These are phyloP conservation scores for Unio pictorum DNA, from an alignment of 2,888 invertebrate species.

Conservation along the genomic window DNA sequence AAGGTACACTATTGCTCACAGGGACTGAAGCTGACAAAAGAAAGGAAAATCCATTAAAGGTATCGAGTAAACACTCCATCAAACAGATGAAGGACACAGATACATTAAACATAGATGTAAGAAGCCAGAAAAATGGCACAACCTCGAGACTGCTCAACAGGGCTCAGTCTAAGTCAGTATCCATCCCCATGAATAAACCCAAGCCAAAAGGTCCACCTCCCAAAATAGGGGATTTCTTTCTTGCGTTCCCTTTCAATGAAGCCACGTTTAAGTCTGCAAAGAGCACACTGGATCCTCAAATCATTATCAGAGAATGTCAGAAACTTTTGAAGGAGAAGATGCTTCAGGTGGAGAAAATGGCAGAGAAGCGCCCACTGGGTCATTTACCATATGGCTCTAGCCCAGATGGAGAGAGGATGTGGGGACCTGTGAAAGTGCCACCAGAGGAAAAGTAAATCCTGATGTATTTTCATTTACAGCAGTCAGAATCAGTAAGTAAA, in stretches of 20 bases:
- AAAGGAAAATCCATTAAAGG: too few species aligned
- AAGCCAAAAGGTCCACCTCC: constrained; percentile 42
- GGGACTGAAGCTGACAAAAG: too few species aligned
- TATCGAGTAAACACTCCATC: too few species aligned
- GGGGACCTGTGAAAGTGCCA: constrained; percentile 46
- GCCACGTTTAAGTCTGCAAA: constrained; percentile 48
- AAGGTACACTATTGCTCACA: too few species aligned
- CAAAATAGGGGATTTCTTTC: constrained; percentile 82
- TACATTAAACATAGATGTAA: too few species aligned
- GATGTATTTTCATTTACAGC: too few species aligned
- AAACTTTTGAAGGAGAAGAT: constrained; percentile 48
- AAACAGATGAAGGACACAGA: too few species aligned
- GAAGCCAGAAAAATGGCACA: constrained; percentile 9
- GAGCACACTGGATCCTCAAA: constrained; percentile 50
- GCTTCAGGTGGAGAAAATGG: constrained; percentile 31
- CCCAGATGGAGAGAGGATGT: constrained; percentile 31
- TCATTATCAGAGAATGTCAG: constrained; percentile 58
- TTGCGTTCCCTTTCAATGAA: constrained; percentile 80
- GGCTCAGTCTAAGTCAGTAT: constrained; percentile 16
- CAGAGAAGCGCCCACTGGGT: constrained; percentile 28
- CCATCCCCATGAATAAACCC: constrained; percentile 11
- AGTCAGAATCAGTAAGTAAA: too few species aligned
- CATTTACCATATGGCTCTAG: constrained; percentile 33
- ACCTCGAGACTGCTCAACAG: constrained; percentile 6
- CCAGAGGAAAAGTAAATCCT: constrained; percentile 19